Evolutionary conservation across 2,797 vertebrate species (phyloP), one percentile per base, ranked within the genome.

Genomic region (Agapornis canus): DNA sequence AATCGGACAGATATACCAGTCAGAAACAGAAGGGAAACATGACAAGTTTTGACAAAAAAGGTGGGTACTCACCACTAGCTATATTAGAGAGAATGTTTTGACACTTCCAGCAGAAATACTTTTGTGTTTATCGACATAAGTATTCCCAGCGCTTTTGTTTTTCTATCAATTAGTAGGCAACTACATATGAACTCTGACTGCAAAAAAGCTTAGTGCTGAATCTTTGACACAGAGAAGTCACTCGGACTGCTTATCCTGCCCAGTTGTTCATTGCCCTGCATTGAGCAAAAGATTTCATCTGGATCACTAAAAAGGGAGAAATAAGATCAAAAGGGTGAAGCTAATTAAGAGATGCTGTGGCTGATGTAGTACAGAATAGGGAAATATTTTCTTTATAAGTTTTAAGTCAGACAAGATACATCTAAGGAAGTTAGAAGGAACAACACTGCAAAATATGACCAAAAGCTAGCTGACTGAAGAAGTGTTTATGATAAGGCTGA

Each of bases 181-280:
- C 16, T 19, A 9, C 0, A 1, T 27, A 49, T 26, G 43, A 56
- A 45, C 22, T 56, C 86, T 70, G 59, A 39, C 43, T 82, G n/a
- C 48, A 48, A 7, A 60, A 73, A 27, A 56, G 31, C 56, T 82
- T 47, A 42, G 23, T 6, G 40, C 15, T 69, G 59, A 57, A 19
- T 43, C 42, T 11, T 9, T 60, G 48, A 45, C 43, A 63, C 52
- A 14, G 27, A 42, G n/a, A 48, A 76, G 56, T 57, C 71, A 39
- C 37, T 37, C 27, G 23, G 26, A 13, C 32, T 69, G 43, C 61
- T 77, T 82, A 45, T 69, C 63, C 60, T 76, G 45, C 21, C 2
- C 1, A 94, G 88, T 4, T 2, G 0, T 25, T 47, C 26, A 0
- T 13, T 48, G 56, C 13, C 43, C 13, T 9, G 23, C 0, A 0